phyloP scores from a whole-genome alignment of 1,140 invertebrate species.

The Sycophaga agraensis region DNA sequence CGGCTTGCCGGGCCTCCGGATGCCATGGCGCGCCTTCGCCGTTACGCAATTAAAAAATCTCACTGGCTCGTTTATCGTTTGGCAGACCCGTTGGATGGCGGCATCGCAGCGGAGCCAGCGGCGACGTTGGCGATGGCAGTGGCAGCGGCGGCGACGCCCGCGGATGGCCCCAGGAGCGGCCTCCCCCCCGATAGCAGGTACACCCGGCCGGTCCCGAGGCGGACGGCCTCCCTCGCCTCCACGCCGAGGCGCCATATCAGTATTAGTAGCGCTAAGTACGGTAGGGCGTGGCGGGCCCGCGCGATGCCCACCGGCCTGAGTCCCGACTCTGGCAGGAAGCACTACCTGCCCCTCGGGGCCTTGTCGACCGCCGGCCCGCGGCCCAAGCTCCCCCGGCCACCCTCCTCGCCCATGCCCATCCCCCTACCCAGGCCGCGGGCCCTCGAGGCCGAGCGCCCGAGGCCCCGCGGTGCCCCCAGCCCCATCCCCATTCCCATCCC shows the following conservation, averaged over 20 bases:
- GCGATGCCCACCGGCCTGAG: background rate
- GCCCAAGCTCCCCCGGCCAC: background rate
- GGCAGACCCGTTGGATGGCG: slow-evolving; percentile 26
- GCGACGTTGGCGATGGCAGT: background rate
- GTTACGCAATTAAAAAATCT: slow-evolving; percentile 25
- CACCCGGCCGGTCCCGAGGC: slow-evolving; percentile 33
- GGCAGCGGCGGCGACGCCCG: background rate
- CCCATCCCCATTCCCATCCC: background rate
- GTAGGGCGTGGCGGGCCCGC: background rate
- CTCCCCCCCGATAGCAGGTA: slow-evolving; percentile 53
- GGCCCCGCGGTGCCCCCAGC: background rate
- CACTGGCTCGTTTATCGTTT: slow-evolving; percentile 14
- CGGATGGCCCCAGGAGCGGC: no score
- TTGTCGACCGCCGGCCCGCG: background rate
- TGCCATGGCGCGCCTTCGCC: slow-evolving; percentile 35
- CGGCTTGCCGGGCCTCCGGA: no score
- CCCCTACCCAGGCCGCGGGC: background rate
- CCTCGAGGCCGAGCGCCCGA: background rate
- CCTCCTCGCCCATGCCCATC: background rate
- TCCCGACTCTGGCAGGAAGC: background rate
- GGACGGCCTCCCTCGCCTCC: background rate
- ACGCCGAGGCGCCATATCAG: slow-evolving; percentile 15
- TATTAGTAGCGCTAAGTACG: slow-evolving; percentile 27
- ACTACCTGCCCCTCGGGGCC: slow-evolving; percentile 19
- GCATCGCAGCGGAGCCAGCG: background rate